Conservation (phyloP, 2,797 vertebrate genomes). For the Sternotherus odoratus region DNA sequence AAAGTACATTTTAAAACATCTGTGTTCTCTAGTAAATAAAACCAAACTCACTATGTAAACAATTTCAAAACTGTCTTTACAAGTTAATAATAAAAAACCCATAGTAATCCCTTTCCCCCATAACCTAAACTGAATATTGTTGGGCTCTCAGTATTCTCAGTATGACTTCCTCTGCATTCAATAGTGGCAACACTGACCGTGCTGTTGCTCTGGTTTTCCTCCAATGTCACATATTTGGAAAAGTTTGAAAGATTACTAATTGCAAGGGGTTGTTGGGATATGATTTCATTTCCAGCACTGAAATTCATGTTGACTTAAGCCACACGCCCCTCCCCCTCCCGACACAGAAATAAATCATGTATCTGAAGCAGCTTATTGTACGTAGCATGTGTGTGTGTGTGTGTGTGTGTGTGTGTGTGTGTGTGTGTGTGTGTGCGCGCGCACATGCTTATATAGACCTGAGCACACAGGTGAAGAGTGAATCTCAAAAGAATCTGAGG, state of each 20-base stretch:
- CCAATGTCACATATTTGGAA: fast-evolving
- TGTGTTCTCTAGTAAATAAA: slow-evolving; percentile 14
- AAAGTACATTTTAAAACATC: slow-evolving; percentile 11
- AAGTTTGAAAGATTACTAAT: background rate
- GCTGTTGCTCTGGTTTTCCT: background rate
- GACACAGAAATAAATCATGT: background rate
- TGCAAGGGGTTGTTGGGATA: background rate
- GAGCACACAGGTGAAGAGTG: background rate
- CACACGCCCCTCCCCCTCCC: background rate
- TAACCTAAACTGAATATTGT: background rate
- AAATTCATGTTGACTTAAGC: background rate
- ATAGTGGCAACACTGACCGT: fast-evolving
- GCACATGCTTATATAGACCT: background rate
- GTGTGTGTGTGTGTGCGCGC: too few species aligned
- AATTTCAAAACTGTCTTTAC: background rate
- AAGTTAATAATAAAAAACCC: background rate
- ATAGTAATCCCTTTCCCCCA: fast-evolving
- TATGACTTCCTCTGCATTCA: background rate
- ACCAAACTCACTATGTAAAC: slow-evolving; percentile 7
- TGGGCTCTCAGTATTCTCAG: background rate
- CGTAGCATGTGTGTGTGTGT: background rate
- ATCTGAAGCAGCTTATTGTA: background rate
- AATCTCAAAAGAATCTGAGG: background rate
- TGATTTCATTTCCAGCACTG: background rate
- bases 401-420: background rate